phyloP scores from a whole-genome alignment of 2,797 vertebrate species.

The Aeoliscus strigatus region DNA sequence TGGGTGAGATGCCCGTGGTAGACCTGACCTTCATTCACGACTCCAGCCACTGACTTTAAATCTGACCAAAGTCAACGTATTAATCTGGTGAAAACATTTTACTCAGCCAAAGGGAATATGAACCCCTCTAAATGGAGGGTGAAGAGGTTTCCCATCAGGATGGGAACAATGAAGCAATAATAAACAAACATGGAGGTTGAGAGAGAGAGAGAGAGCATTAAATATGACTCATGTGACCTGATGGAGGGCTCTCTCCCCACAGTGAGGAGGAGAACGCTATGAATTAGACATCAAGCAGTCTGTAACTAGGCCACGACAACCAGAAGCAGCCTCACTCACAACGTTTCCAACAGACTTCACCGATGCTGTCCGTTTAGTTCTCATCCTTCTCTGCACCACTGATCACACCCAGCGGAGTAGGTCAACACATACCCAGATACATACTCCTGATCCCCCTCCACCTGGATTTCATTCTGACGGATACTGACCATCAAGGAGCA shows the following conservation, averaged over 20 bases:
- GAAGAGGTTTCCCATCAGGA: background rate
- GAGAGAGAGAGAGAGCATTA: conserved; percentile 6
- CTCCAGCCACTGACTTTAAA: too few species aligned
- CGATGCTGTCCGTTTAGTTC: background rate
- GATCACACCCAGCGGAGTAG: too few species aligned
- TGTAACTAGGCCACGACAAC: conserved; percentile 47
- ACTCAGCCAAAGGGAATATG: background rate
- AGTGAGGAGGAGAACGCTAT: conserved; percentile 16
- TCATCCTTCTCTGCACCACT: too few species aligned
- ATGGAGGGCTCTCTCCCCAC: conserved; percentile 1
- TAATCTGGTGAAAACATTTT: background rate
- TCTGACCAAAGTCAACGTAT: background rate
- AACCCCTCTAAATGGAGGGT: background rate
- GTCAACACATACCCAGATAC: too few species aligned
- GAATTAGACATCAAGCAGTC: conserved; percentile 36
- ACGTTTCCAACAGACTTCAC: background rate
- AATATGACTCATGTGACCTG: conserved; percentile 10
- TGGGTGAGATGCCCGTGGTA: too few species aligned
- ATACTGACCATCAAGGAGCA: too few species aligned
- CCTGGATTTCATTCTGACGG: too few species aligned
- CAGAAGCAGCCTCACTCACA: conserved; percentile 9
- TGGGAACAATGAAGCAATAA: too few species aligned
- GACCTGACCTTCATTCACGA: too few species aligned
- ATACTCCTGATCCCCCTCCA: too few species aligned
- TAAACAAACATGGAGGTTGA: conserved; percentile 16